Evolutionary conservation across 2,797 vertebrate species (phyloP).

Genomic region (Hapalemur alaotrensis): DNA sequence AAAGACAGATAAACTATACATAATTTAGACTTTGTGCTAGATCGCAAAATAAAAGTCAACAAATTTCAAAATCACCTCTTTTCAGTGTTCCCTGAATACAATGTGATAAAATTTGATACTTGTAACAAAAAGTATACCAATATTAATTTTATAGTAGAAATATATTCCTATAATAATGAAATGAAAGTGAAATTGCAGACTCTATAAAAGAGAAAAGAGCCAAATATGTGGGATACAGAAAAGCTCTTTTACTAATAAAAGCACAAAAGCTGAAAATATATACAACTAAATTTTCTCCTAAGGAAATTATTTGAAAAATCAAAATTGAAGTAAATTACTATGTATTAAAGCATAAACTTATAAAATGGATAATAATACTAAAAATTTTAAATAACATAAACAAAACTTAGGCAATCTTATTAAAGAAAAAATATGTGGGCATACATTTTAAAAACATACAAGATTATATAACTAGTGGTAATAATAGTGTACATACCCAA

Average conservation of each 20-base stretch:
- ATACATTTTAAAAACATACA: neutral
- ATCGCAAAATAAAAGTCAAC: neutral
- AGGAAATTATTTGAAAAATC: neutral
- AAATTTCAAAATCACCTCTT: neutral
- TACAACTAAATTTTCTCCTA: neutral
- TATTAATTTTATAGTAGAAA: neutral
- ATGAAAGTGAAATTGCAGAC: neutral
- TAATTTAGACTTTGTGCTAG: neutral
- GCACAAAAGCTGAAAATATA: neutral
- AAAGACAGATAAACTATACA: neutral
- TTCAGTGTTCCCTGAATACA: neutral
- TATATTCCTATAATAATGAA: neutral
- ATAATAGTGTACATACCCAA: neutral
- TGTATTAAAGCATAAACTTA: neutral
- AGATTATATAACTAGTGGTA: neutral
- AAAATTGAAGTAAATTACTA: neutral
- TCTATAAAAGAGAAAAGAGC: neutral
- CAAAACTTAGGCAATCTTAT: neutral
- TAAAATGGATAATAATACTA: neutral
- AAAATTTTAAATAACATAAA: neutral
- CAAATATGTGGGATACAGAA: neutral
- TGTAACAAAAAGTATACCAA: neutral
- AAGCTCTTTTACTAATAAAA: neutral
- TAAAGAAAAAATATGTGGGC: neutral
- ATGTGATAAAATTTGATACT: neutral